These are phyloP conservation scores for Nylanderia fulva DNA, from an alignment of 1,140 invertebrate species.

Conservation along the genomic window DNA sequence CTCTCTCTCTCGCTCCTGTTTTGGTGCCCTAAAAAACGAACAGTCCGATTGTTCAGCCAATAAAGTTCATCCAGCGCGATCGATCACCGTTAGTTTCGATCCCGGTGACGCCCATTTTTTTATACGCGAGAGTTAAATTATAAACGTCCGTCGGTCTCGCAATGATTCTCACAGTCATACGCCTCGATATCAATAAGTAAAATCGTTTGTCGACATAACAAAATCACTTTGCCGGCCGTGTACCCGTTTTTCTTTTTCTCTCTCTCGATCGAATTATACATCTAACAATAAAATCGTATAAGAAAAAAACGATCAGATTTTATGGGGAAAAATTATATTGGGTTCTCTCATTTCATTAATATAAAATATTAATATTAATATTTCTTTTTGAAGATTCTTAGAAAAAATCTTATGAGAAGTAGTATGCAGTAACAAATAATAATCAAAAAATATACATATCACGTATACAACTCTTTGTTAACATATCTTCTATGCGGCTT, in stretches of 20 bases:
- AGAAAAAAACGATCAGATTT: slow-evolving; percentile 7
- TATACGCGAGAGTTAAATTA: slow-evolving; percentile 54
- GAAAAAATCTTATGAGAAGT: slow-evolving; percentile 79
- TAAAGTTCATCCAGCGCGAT: slow-evolving; percentile 60
- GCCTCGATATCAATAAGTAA: slow-evolving; percentile 35
- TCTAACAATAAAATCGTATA: slow-evolving; percentile 6
- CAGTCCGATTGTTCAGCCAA: slow-evolving; percentile 55
- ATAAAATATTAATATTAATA: no score
- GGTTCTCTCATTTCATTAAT: neutral
- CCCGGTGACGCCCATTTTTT: slow-evolving; percentile 46
- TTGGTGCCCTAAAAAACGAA: slow-evolving; percentile 23
- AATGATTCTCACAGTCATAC: slow-evolving; percentile 48
- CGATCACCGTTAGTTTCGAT: slow-evolving; percentile 61
- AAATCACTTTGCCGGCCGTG: slow-evolving; percentile 60
- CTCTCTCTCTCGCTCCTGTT: slow-evolving; percentile 15
- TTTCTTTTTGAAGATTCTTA: slow-evolving; percentile 21
- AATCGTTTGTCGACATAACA: slow-evolving; percentile 61
- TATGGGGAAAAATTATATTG: neutral
- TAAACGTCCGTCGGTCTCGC: slow-evolving; percentile 44
- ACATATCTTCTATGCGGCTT: neutral
- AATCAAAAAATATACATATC: slow-evolving; percentile 12
- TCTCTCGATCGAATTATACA: slow-evolving; percentile 36
- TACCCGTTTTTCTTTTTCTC: neutral
- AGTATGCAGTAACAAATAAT: slow-evolving; percentile 62
- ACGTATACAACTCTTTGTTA: slow-evolving; percentile 32